Evolutionary conservation across 2,797 vertebrate species (phyloP).

Genomic region (Microhierax caerulescens): DNA sequence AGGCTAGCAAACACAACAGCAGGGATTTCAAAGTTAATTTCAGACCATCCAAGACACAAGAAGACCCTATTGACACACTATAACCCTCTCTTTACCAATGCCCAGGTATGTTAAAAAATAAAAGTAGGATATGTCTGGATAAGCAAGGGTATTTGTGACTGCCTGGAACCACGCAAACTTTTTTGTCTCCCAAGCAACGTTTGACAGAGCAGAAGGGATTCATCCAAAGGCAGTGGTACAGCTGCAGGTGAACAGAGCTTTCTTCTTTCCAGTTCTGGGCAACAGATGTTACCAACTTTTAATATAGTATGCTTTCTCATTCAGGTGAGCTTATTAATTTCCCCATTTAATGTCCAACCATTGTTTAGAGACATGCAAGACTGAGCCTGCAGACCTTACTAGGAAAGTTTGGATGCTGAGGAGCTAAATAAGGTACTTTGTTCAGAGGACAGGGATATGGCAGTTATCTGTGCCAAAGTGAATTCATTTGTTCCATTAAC

Average conservation of each 20-base stretch:
- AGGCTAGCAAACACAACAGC: background rate
- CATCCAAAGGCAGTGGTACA: background rate
- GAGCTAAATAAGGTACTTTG: background rate
- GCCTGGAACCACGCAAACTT: background rate
- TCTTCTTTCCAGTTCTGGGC: background rate
- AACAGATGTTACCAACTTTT: background rate
- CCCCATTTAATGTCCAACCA: background rate
- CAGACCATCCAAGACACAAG: background rate
- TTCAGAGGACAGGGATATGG: background rate
- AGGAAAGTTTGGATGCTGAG: background rate
- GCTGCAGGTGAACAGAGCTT: background rate
- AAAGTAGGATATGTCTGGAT: background rate
- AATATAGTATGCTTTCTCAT: background rate
- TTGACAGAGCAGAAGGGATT: background rate
- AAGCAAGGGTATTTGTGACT: background rate
- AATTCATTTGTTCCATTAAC: background rate
- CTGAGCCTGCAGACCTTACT: background rate
- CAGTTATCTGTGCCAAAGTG: background rate
- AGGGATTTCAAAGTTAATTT: background rate
- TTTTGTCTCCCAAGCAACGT: background rate
- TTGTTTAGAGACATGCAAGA: background rate
- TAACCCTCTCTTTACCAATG: background rate
- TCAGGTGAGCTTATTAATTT: background rate
- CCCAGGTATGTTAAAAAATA: background rate
- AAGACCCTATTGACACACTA: background rate